Base-by-base conservation (phyloP, 2,888 invertebrate genomes). In the Furcula furcula region DNA sequence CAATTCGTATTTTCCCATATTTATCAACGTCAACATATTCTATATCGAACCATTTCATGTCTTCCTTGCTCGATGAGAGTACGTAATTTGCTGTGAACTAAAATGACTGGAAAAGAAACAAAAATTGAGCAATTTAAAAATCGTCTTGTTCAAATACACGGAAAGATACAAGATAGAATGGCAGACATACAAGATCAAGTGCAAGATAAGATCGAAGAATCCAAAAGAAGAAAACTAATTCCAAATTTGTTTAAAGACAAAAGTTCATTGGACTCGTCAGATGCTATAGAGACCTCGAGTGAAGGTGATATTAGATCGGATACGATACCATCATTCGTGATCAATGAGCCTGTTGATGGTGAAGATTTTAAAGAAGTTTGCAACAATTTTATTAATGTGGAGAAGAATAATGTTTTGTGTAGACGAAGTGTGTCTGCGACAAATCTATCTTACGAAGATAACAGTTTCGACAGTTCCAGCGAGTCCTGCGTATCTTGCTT, bases 111-210 rank as follows among this genome's bases (percentile, higher is more conserved):
- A 75, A 5, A 72, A 67, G 36, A 83, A 2, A 83, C 79, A 15
- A 84, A 77, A 59, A 77, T 88, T 59, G 77, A 79, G 0, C 60
- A 64, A 7, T 41, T 88, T 0, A 89, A 82, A 46, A 73, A 70
- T 29, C 67, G 72, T 0, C 49, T 88, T 0, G 65, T 75, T 13
- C 80, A 66, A 47, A 62, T 89, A 15, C 88, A 89, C 35, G 87
- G 59, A 9, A 88, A 82, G 38, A 69, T 89, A 0, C 86, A 88
- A 28, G 80, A 84, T 25, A 65, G 71, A 1, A 79, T 89, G 22
- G 89, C 89, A 43, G 83, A 78, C 30, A 61, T 89, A 0, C 87
- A 86, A 50, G 89, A 86, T 25, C 80, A 85, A 38, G 59, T 89
- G 1, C 87, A 87, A 18, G 74, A 46, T n/a, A 77, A 75, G 56